phyloP scores from a whole-genome alignment of 1,140 invertebrate species.

The Formica exsecta region DNA sequence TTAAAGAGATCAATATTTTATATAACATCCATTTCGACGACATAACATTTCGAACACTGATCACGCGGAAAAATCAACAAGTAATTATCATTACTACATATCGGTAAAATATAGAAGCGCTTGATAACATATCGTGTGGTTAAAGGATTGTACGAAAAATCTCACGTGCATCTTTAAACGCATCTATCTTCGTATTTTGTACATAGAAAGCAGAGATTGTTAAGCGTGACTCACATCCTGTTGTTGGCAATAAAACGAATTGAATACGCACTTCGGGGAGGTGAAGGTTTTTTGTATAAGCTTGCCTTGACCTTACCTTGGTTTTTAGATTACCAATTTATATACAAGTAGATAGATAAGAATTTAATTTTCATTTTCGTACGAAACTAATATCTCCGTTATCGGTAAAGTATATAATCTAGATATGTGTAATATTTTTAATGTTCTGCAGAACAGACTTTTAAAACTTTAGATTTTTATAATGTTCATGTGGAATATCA shows the following conservation, averaged over 20 bases:
- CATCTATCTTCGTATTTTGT: constrained; percentile 80
- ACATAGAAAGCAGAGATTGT: constrained; percentile 80
- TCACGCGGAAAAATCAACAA: constrained; percentile 1
- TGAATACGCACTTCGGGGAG: constrained; percentile 79
- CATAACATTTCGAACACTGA: background rate
- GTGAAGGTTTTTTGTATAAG: constrained; percentile 84
- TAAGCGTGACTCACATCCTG: constrained; percentile 82
- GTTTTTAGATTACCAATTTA: constrained; percentile 42
- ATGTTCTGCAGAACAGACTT: background rate
- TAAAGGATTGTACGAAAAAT: constrained; percentile 50
- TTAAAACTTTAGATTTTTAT: constrained; percentile 22
- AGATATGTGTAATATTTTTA: background rate
- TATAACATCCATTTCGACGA: background rate
- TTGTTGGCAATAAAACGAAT: constrained; percentile 84
- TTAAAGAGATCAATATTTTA: background rate
- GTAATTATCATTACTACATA: constrained; percentile 46
- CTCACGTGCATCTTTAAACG: constrained; percentile 56
- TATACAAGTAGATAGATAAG: constrained; percentile 32
- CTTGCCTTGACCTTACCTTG: constrained; percentile 80
- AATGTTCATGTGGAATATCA: background rate
- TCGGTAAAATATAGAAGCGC: constrained; percentile 37
- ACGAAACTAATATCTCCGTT: constrained; percentile 1
- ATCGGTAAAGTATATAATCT: constrained; percentile 26
- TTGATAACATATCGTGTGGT: constrained; percentile 45
- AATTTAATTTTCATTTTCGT: constrained; percentile 45